These are phyloP conservation scores for Spodoptera litura DNA, from an alignment of 1,140 invertebrate species.

Conservation along the genomic window DNA sequence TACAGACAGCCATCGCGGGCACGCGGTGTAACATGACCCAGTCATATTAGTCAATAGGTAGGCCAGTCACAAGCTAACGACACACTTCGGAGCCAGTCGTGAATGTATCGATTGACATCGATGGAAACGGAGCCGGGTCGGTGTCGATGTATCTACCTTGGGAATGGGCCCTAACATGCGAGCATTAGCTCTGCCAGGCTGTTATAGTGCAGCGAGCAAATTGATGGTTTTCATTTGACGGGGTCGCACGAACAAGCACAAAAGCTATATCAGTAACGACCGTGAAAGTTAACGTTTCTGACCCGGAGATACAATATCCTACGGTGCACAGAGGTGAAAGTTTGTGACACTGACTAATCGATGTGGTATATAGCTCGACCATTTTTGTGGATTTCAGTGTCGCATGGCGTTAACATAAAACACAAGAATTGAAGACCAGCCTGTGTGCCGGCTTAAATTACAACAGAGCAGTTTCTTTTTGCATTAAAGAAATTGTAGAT, in stretches of 20 bases:
- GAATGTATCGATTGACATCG: slow-evolving; percentile 57
- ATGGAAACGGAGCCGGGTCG: slow-evolving; percentile 59
- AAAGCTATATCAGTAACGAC: slow-evolving; percentile 58
- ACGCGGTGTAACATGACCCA: slow-evolving; percentile 43
- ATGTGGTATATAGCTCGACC: slow-evolving; percentile 58
- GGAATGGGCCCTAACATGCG: slow-evolving; percentile 35
- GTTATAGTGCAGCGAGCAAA: slow-evolving; percentile 43
- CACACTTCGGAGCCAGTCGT: slow-evolving; percentile 55
- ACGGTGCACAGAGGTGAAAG: slow-evolving; percentile 70
- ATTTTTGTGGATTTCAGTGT: slow-evolving; percentile 53
- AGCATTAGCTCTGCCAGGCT: slow-evolving; percentile 35
- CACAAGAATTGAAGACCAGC: slow-evolving; percentile 13
- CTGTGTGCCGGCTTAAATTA: background rate
- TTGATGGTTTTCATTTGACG: slow-evolving; percentile 52
- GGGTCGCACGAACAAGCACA: slow-evolving; percentile 56
- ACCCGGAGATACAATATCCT: slow-evolving; percentile 63
- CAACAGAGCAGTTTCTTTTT: slow-evolving; percentile 8
- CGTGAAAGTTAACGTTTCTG: slow-evolving; percentile 62
- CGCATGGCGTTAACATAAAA: slow-evolving; percentile 45
- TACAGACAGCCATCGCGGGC: background rate
- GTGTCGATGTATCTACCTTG: slow-evolving; percentile 37
- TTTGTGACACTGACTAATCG: slow-evolving; percentile 73
- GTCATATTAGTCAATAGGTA: slow-evolving; percentile 52
- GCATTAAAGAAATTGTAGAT: slow-evolving; percentile 37
- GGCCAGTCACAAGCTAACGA: slow-evolving; percentile 50